Evolutionary conservation across 2,797 vertebrate genomes (phyloP).

Genomic region (Gymnoscopelus braueri): DNA sequence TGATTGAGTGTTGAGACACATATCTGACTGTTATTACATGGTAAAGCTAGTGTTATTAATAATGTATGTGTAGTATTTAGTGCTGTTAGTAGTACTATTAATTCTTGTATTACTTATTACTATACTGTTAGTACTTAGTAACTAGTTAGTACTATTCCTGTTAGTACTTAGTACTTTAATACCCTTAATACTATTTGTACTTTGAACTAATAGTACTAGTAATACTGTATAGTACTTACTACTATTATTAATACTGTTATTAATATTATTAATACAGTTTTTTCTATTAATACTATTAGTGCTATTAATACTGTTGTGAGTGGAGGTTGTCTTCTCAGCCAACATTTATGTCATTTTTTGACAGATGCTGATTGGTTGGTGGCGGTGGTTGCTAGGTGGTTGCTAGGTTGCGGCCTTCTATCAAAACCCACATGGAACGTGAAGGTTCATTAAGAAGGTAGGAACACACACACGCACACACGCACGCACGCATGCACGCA

Average conservation of each 20-base stretch:
- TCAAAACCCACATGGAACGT: conserved; percentile 66
- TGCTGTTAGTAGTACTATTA: too few species aligned
- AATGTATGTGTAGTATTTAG: too few species aligned
- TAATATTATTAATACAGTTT: too few species aligned
- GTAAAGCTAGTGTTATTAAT: too few species aligned
- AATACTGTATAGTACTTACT: too few species aligned
- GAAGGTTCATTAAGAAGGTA: conserved; percentile 75
- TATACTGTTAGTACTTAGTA: too few species aligned
- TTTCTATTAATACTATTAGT: neutral
- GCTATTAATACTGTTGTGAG: neutral
- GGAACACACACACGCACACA: conserved; percentile 3
- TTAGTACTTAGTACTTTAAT: too few species aligned
- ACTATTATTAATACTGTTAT: too few species aligned
- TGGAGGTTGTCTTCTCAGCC: neutral
- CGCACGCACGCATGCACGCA: conserved; percentile 5
- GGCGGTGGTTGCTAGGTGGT: conserved; percentile 12
- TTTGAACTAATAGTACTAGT: neutral
- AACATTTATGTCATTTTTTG: conserved; percentile 20
- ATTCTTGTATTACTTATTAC: too few species aligned
- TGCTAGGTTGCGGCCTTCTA: conserved; percentile 41
- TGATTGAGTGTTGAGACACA: neutral
- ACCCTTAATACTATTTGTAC: too few species aligned
- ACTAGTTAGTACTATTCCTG: too few species aligned
- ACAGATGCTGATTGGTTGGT: conserved; percentile 46
- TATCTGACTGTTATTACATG: too few species aligned